phyloP scores from a whole-genome alignment of 2,888 invertebrate genomes.

The Petrolisthes manimaculis region DNA sequence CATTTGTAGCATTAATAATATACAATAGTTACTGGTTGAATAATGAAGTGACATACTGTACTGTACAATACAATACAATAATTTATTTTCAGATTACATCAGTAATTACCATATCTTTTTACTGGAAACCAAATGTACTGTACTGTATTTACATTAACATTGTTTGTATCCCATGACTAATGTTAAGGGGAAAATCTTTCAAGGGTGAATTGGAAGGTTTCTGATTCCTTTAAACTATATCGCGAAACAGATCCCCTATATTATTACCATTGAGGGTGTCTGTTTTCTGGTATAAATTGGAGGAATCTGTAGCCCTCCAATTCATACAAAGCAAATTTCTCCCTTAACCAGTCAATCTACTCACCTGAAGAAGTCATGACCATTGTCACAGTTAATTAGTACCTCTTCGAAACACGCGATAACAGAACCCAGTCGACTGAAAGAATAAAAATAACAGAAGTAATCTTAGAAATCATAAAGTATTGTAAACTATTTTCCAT shows the following conservation, averaged over 20 bases:
- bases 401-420: slow-evolving; percentile 56
- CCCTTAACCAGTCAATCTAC: background rate
- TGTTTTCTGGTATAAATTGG: no score
- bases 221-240: no score
- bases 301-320: no score
- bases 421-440: slow-evolving; percentile 52
- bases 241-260: no score
- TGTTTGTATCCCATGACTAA: no score
- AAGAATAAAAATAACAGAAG: background rate
- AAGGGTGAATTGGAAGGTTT: no score
- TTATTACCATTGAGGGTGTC: no score
- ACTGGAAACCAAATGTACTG: no score
- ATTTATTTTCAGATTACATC: background rate
- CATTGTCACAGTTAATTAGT: slow-evolving; percentile 50
- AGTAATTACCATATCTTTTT: background rate
- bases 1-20: background rate
- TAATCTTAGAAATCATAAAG: background rate
- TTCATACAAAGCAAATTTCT: background rate
- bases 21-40: background rate
- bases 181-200: no score
- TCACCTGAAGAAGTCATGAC: slow-evolving; percentile 60
- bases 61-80: background rate
- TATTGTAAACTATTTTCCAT: background rate
- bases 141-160: no score
- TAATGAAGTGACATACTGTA: background rate